Conservation (phyloP, 2,888 invertebrate genomes). For the Drosophila nigritarsus region DNA sequence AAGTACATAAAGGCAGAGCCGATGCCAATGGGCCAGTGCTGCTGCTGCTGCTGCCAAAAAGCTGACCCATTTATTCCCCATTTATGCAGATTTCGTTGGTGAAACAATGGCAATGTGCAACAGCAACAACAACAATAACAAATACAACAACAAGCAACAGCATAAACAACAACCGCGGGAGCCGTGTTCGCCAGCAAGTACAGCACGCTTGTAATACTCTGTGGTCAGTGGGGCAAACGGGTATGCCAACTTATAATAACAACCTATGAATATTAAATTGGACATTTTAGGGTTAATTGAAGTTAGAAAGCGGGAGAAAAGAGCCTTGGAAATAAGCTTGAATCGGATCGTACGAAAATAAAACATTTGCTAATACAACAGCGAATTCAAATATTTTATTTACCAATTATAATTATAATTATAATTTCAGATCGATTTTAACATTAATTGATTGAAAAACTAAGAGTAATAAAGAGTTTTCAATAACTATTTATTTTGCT, state of each 20-base stretch:
- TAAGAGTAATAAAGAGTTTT: no score
- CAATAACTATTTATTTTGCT: no score
- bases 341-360: not conserved
- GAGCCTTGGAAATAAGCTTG: not conserved
- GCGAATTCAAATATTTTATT: not conserved
- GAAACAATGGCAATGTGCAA: constrained; percentile 69
- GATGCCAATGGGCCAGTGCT: constrained; percentile 43
- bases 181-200: constrained; percentile 63
- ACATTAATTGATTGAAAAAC: no score
- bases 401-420: no score
- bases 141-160: constrained; percentile 29
- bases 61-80: constrained; percentile 80
- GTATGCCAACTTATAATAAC: not conserved
- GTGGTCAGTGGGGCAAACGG: not conserved
- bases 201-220: constrained; percentile 47
- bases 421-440: not conserved
- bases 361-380: not conserved
- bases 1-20: constrained; percentile 70
- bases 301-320: not conserved
- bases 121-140: constrained; percentile 21
- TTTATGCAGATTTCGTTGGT: constrained; percentile 74
- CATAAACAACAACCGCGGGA: constrained; percentile 44
- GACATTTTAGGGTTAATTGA: not conserved
- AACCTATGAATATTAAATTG: not conserved
- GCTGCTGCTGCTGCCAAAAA: constrained; percentile 31